Conservation (phyloP, 2,888 invertebrate species). For the Eupithecia abbreviata region DNA sequence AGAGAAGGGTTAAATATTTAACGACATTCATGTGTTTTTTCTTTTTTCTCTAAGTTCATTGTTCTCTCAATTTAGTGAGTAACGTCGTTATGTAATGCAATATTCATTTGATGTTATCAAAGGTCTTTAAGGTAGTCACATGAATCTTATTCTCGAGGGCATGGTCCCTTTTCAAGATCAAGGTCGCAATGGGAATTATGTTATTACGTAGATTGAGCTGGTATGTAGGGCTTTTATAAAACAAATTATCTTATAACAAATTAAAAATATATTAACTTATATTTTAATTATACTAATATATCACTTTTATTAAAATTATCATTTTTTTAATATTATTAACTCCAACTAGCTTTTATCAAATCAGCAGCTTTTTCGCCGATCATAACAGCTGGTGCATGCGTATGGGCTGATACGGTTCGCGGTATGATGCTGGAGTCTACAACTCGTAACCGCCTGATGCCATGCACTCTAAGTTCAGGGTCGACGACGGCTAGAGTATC, state of each 20-base stretch:
- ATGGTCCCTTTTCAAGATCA: background rate
- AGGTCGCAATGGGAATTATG: background rate
- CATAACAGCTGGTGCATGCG: constrained; percentile 83
- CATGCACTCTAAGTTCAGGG: constrained; percentile 80
- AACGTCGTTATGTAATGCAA: background rate
- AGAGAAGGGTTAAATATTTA: background rate
- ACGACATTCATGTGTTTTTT: background rate
- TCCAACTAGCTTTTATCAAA: constrained; percentile 79
- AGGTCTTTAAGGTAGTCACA: background rate
- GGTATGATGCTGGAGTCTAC: constrained; percentile 83
- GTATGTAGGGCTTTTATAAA: background rate
- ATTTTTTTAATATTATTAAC: constrained; percentile 12
- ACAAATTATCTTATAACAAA: background rate
- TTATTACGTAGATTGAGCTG: background rate
- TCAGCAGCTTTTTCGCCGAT: constrained; percentile 84
- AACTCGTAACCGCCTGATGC: constrained; percentile 75
- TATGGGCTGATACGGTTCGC: constrained; percentile 80
- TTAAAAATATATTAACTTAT: background rate
- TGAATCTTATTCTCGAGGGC: background rate
- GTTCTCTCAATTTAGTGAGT: background rate
- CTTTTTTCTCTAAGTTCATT: background rate
- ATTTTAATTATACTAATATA: background rate
- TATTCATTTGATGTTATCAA: background rate
- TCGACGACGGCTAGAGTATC: constrained; percentile 87
- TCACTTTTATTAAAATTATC: background rate